Base-by-base conservation (phyloP, 2,888 invertebrate species). In the Drosophila mayaguana region DNA sequence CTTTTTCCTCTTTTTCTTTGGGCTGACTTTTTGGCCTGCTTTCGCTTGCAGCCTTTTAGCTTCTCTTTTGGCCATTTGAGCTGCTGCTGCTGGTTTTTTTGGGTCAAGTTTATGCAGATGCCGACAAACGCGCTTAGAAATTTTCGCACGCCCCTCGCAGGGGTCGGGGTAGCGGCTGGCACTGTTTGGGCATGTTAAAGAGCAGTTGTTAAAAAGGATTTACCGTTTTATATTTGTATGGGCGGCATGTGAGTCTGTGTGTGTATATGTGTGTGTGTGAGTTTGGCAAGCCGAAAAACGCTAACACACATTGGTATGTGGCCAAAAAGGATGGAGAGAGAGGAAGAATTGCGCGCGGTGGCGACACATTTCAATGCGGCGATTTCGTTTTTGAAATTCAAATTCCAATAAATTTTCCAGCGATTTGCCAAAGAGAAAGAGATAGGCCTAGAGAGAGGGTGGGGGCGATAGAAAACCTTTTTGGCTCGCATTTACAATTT, bases 151-250 rank as follows among this genome's bases (percentile, higher is more conserved):
- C 74, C 64, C 56, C 65, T 18, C 28, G 48, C 32, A 2, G 48
- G 53, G 55, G 25, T 25, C 22, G 36, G 59, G 36, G 34, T 5
- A 9, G 40, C 20, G 46, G 5, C 0, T 6, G 43, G 16, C 40
- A 2, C 48, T 38, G 28, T 48, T 59, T 48, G 20, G 65, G 81
- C 80, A 88, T 88, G 88, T 88, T 87, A 88, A 88, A 83, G 85
- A 88, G 86, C 84, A 86, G 88, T 88, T 88, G 88, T 87, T 88
- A 86, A 85, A 88, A 88, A 83, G 87, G 87, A 88, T 88, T 88
- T 88, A 85, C 80, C 81, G 82, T 83, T 88, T 88, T 83, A 81
- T 77, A 79, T 84, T 84, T 80, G 70, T 75, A 71, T 77, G 50
- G 14, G 63, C 64, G 61, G 38, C 79, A 72, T 75, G 72, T 56